Evolutionary conservation across 1,140 invertebrate genomes (phyloP).

Genomic region (Microplitis mediator): DNA sequence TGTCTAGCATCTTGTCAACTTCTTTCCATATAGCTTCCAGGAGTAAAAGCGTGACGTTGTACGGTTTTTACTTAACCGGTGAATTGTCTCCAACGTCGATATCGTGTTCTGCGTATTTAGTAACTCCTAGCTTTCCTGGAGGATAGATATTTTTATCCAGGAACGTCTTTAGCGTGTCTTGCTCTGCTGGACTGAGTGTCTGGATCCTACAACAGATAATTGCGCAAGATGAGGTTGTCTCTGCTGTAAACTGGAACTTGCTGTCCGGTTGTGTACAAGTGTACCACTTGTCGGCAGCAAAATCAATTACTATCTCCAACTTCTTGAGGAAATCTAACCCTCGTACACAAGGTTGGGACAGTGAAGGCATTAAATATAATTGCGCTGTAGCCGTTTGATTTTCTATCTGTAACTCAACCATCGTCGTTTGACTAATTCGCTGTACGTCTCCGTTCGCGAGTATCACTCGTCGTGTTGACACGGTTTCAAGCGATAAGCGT

Average conservation of each 20-base stretch:
- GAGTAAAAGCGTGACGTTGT: constrained; percentile 35
- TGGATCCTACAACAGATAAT: constrained; percentile 14
- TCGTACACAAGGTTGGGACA: constrained; percentile 6
- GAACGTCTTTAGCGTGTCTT: not conserved
- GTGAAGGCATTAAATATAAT: not conserved
- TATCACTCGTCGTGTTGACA: not conserved
- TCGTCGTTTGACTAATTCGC: not conserved
- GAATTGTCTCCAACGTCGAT: constrained; percentile 38
- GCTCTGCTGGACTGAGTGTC: not conserved
- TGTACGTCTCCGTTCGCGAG: constrained; percentile 7
- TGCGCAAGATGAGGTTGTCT: not conserved
- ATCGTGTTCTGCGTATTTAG: constrained; percentile 33
- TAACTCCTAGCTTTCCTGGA: constrained; percentile 16
- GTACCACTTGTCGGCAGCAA: constrained; percentile 1
- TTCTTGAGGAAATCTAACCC: constrained; percentile 11
- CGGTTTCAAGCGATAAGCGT: not conserved
- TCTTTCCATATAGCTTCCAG: constrained; percentile 28
- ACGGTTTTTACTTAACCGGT: constrained; percentile 39
- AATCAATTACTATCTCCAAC: constrained; percentile 11
- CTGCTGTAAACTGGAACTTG: not conserved
- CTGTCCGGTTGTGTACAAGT: not conserved
- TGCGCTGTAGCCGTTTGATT: not conserved
- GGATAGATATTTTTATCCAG: not conserved
- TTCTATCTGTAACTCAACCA: not conserved
- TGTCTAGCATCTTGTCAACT: constrained; percentile 38